phyloP scores from a whole-genome alignment of 2,113 vertebrate genomes.

The Carettochelys insculpta region DNA sequence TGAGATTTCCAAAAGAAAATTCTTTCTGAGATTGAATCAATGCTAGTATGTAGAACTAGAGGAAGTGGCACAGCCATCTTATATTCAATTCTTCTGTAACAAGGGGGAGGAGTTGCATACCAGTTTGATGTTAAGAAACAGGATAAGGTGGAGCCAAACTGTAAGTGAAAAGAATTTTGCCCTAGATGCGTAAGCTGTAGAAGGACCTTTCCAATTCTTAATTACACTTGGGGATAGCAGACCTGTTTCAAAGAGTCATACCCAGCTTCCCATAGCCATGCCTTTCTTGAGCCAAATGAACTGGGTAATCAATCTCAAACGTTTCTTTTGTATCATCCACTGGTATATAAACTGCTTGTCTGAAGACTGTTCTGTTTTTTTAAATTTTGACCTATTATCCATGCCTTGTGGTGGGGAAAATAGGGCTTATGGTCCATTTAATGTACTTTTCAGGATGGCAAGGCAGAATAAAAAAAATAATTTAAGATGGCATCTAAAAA shows the following conservation, averaged over 20 bases:
- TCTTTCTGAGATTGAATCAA: not conserved
- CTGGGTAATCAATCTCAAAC: not conserved
- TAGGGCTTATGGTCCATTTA: not conserved
- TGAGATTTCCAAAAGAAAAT: not conserved
- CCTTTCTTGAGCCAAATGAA: not conserved
- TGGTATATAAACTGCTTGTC: not conserved
- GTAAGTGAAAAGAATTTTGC: not conserved
- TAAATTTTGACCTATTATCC: not conserved
- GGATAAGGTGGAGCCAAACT: rapidly evolving
- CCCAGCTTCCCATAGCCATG: not conserved
- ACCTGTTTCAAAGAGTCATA: not conserved
- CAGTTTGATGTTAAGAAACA: not conserved
- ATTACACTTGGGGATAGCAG: not conserved
- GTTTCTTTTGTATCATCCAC: not conserved
- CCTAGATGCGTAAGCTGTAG: not conserved
- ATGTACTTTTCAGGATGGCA: not conserved
- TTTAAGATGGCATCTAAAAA: not conserved
- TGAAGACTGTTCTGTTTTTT: no score
- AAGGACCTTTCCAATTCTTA: not conserved
- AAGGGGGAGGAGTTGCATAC: not conserved
- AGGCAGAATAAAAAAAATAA: constrained; percentile 25
- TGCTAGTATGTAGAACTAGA: not conserved
- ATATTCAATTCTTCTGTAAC: not conserved
- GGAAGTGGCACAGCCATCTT: not conserved
- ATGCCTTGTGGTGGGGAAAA: not conserved